These are phyloP conservation scores for Pollenia angustigena DNA, from an alignment of 2,888 invertebrate species.

Conservation along the genomic window DNA sequence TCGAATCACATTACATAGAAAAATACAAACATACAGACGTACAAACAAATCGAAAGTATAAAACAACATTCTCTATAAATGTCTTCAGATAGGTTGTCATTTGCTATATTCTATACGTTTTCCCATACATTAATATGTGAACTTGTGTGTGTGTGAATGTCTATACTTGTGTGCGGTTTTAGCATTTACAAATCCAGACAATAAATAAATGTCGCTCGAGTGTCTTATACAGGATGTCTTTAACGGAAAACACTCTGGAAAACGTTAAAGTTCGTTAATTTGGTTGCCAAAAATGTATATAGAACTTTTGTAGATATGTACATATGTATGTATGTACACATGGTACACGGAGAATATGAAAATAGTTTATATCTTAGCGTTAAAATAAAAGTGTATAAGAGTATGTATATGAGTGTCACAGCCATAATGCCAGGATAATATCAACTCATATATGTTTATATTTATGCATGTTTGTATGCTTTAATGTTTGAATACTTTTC, in stretches of 20 bases:
- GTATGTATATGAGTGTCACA: background rate
- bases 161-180: slow-evolving; percentile 24
- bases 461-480: slow-evolving; percentile 8
- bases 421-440: slow-evolving; percentile 50
- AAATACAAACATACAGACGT: background rate
- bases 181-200: slow-evolving; percentile 74
- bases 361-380: background rate
- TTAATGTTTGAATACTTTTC: background rate
- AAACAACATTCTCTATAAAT: slow-evolving; percentile 54
- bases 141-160: background rate
- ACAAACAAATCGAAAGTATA: slow-evolving; percentile 17
- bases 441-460: slow-evolving; percentile 57
- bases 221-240: slow-evolving; percentile 69
- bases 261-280: slow-evolving; percentile 75
- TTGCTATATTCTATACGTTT: slow-evolving; percentile 27
- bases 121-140: background rate
- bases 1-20: slow-evolving; percentile 19
- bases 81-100: slow-evolving; percentile 49
- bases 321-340: background rate
- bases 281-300: slow-evolving; percentile 75
- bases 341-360: background rate
- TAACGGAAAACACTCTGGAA: slow-evolving; percentile 66
- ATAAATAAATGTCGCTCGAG: slow-evolving; percentile 76
- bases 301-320: background rate
- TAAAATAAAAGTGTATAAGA: background rate